Percentiles rank a stretch among this genome's conserved stretches.
phyloP scores from a whole-genome alignment of 2,888 invertebrate genomes.

The Timandra comae region DNA sequence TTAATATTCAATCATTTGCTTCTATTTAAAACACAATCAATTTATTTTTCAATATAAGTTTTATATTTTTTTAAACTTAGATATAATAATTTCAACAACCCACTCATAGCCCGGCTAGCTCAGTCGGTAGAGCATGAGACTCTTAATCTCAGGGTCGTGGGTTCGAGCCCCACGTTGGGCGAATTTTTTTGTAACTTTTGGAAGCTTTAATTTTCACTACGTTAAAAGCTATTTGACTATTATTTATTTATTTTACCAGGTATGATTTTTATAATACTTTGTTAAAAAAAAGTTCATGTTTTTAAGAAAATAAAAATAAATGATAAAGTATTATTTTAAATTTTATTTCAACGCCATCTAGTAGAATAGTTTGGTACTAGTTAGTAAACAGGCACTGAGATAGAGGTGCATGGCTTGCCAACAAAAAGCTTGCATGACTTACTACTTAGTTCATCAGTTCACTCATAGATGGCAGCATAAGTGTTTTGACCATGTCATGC shows the following conservation, averaged over 20 bases:
- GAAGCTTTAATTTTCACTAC: background rate
- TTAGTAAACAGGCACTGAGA: background rate
- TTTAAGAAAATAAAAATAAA: no score
- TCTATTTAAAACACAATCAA: no score
- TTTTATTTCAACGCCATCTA: conserved; percentile 10
- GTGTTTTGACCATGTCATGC: no score
- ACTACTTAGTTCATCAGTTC: background rate
- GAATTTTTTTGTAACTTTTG: conserved; percentile 29
- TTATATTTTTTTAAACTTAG: no score
- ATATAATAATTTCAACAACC: conserved; percentile 20
- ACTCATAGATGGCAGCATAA: background rate
- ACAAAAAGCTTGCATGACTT: background rate
- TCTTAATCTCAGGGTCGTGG: conserved; percentile 79
- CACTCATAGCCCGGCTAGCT: conserved; percentile 61
- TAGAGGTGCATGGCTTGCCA: no score
- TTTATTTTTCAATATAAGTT: no score
- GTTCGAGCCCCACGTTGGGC: conserved; percentile 79
- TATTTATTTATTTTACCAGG: no score
- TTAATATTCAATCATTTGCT: no score
- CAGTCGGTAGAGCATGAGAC: conserved; percentile 77
- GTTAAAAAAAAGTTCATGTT: no score
- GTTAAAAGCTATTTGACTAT: no score
- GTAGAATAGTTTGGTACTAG: background rate
- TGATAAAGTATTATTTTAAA: no score
- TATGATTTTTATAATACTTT: no score